Percentiles rank a stretch among this genome's conserved stretches.
These are phyloP conservation scores for Tetramorium parvispinum DNA, from an alignment of 1,140 invertebrate genomes.

Conservation along the genomic window DNA sequence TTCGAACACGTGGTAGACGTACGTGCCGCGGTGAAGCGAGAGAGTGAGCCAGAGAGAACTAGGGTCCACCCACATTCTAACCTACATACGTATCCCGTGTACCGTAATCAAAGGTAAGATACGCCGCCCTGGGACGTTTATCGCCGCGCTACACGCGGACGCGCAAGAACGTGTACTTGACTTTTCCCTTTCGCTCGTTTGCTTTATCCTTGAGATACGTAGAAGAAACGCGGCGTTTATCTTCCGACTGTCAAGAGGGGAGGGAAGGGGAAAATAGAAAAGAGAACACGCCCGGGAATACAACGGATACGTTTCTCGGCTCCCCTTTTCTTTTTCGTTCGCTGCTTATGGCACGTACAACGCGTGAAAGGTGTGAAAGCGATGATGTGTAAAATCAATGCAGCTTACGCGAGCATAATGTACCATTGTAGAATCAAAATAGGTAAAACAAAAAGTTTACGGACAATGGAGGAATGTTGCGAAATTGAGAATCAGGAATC, in stretches of 20 bases:
- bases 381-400: neutral
- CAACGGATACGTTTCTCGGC: neutral
- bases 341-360: neutral
- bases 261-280: neutral
- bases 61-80: conserved; percentile 77
- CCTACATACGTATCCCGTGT: conserved; percentile 70
- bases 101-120: conserved; percentile 64
- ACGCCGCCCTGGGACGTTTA: conserved; percentile 50
- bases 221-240: conserved; percentile 17
- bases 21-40: conserved; percentile 38
- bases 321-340: neutral
- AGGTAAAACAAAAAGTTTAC: neutral
- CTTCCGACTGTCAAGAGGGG: neutral
- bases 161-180: conserved; percentile 38
- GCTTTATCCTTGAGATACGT: conserved; percentile 12
- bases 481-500: neutral
- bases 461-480: neutral
- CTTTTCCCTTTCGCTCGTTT: conserved; percentile 39
- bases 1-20: conserved; percentile 18
- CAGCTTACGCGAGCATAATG: neutral
- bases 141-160: conserved; percentile 32
- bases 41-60: conserved; percentile 42
- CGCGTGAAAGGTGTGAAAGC: neutral
- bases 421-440: neutral
- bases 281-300: neutral